Evolutionary conservation across 92 coral and sea anemone species (phyloP).

Genomic region (Epizoanthus scotinus): DNA sequence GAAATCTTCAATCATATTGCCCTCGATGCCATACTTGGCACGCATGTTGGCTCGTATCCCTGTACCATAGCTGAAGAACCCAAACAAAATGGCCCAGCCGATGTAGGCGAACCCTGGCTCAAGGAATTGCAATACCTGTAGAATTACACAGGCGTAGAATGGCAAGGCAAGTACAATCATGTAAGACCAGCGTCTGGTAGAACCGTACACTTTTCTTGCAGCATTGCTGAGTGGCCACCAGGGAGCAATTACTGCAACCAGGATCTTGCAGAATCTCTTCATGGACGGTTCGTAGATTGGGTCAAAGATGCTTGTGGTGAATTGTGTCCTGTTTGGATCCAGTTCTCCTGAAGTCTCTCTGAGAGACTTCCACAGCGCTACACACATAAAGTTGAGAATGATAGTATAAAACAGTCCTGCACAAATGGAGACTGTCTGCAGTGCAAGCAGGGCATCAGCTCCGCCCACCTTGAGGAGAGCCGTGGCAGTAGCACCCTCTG

Average conservation of each 20-base stretch:
- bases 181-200: slow-evolving; percentile 58
- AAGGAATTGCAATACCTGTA: slow-evolving; percentile 65
- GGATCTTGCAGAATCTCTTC: slow-evolving; percentile 42
- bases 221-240: slow-evolving; percentile 87
- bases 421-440: slow-evolving; percentile 74
- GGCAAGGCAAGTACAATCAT: slow-evolving; percentile 72
- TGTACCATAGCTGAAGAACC: slow-evolving; percentile 77
- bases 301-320: slow-evolving; percentile 65
- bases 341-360: slow-evolving; percentile 65
- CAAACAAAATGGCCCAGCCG: slow-evolving; percentile 77
- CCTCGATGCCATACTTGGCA: slow-evolving; percentile 65
- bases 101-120: slow-evolving; percentile 74
- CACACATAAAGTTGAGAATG: slow-evolving; percentile 73
- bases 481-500: slow-evolving; percentile 72
- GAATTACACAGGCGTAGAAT: slow-evolving; percentile 74
- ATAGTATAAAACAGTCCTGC: slow-evolving; percentile 73
- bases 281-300: slow-evolving; percentile 52
- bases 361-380: slow-evolving; percentile 70
- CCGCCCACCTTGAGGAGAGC: slow-evolving; percentile 82
- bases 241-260: slow-evolving; percentile 71
- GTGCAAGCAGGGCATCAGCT: slow-evolving; percentile 61
- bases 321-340: slow-evolving; percentile 69
- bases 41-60: slow-evolving; percentile 70
- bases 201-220: slow-evolving; percentile 58
- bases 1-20: slow-evolving; percentile 66